Evolutionary conservation across 1,140 invertebrate species (phyloP).

Genomic region (Melitaea cinxia): DNA sequence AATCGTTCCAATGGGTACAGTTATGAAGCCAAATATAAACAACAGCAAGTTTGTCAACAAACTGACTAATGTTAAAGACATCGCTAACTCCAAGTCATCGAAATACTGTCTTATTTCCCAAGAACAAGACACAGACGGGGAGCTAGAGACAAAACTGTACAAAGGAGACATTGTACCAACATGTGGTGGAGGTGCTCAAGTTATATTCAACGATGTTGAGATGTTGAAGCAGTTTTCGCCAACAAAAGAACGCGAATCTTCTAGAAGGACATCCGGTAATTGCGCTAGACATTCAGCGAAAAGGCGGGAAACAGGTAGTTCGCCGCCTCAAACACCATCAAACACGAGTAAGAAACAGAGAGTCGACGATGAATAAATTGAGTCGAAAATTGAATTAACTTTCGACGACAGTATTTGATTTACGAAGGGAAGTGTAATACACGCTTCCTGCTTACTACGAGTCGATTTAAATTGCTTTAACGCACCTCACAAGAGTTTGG

Average conservation of each 20-base stretch:
- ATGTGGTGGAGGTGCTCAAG: constrained; percentile 95
- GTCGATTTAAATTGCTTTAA: constrained; percentile 28
- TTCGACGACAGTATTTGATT: constrained; percentile 13
- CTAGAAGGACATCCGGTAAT: constrained; percentile 45
- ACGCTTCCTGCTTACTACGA: constrained; percentile 20
- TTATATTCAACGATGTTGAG: constrained; percentile 98
- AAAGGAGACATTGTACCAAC: constrained; percentile 97
- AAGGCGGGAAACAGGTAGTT: constrained; percentile 60
- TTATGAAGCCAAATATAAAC: constrained; percentile 92
- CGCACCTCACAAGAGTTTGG: constrained; percentile 7
- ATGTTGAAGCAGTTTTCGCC: constrained; percentile 93
- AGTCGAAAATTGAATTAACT: constrained; percentile 2
- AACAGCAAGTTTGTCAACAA: constrained; percentile 93
- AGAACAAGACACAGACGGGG: constrained; percentile 94
- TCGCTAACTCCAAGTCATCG: constrained; percentile 87
- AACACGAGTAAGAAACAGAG: constrained; percentile 75
- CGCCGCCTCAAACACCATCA: constrained; percentile 70
- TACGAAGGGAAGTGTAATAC: constrained; percentile 6
- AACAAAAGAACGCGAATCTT: constrained; percentile 55
- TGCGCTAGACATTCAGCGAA: constrained; percentile 72
- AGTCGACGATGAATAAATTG: constrained; percentile 65
- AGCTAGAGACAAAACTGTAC: constrained; percentile 95
- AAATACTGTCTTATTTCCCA: constrained; percentile 97
- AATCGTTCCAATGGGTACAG: constrained; percentile 89
- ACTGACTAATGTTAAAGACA: constrained; percentile 87